Evolutionary conservation across 2,113 vertebrate species (phyloP).

Genomic region (Antidorcas marsupialis): DNA sequence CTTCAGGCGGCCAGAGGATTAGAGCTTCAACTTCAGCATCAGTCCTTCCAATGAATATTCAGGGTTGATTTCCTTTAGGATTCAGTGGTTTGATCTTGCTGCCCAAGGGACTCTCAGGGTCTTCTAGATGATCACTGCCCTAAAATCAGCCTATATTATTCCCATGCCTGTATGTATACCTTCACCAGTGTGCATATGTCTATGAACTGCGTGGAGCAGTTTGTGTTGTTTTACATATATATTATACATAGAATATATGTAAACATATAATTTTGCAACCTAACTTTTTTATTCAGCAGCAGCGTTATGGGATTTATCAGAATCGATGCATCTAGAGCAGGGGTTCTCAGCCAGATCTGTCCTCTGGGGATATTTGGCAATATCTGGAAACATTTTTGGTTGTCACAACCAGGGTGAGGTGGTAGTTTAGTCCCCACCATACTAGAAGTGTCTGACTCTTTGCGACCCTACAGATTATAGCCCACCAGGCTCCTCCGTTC

Average conservation of each 20-base stretch:
- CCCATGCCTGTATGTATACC: neutral
- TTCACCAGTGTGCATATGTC: neutral
- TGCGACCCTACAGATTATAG: neutral
- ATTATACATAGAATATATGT: neutral
- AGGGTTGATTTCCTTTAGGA: neutral
- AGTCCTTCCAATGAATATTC: neutral
- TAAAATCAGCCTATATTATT: neutral
- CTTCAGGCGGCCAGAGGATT: neutral
- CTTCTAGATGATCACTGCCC: neutral
- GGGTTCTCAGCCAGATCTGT: neutral
- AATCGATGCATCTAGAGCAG: neutral
- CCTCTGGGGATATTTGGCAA: neutral
- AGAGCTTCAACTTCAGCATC: neutral
- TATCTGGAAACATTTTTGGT: neutral
- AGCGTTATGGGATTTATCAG: neutral
- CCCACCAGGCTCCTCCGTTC: rapidly evolving
- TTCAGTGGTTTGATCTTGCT: neutral
- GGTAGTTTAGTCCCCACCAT: neutral
- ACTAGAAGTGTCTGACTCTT: neutral
- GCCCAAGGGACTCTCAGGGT: neutral
- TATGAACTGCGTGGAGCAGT: neutral
- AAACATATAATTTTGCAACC: neutral
- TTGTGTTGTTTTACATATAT: neutral
- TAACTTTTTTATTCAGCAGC: neutral
- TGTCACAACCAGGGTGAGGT: neutral